Conservation (phyloP, 2,888 invertebrate genomes). For the Spatulosminthurus flaviceps region DNA sequence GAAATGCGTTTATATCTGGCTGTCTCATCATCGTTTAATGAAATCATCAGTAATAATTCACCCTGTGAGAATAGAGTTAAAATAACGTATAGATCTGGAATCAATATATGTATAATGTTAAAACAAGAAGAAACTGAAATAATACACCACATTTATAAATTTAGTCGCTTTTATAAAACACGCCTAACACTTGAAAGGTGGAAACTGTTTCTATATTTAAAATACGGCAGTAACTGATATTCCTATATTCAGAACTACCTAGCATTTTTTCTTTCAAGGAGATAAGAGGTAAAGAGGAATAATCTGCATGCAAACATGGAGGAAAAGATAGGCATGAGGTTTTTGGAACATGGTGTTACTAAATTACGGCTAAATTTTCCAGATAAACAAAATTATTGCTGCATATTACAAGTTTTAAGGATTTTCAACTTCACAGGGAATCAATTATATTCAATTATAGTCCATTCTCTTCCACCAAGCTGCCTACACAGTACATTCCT, state of each 20-base stretch:
- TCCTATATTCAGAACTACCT: no score
- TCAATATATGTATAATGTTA: no score
- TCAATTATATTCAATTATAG: no score
- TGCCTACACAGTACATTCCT: background rate
- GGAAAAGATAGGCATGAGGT: background rate
- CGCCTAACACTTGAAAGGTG: background rate
- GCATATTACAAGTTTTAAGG: background rate
- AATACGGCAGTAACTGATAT: no score
- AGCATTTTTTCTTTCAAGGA: no score
- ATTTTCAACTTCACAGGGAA: no score
- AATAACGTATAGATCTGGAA: no score
- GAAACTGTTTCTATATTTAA: background rate
- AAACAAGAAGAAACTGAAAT: no score
- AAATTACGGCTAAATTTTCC: background rate
- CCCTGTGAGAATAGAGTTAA: slow-evolving; percentile 31
- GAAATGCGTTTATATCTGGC: slow-evolving; percentile 29
- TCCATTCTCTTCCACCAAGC: background rate
- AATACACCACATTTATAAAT: background rate
- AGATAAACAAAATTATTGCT: slow-evolving; percentile 9
- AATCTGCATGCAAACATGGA: background rate
- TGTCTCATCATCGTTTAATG: background rate
- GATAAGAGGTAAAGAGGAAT: no score
- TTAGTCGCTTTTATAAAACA: background rate
- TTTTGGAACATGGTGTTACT: background rate
- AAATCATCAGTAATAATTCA: slow-evolving; percentile 3